These are phyloP conservation scores for Chaenodraco wilsoni DNA, from an alignment of 2,797 vertebrate genomes.

Conservation along the genomic window DNA sequence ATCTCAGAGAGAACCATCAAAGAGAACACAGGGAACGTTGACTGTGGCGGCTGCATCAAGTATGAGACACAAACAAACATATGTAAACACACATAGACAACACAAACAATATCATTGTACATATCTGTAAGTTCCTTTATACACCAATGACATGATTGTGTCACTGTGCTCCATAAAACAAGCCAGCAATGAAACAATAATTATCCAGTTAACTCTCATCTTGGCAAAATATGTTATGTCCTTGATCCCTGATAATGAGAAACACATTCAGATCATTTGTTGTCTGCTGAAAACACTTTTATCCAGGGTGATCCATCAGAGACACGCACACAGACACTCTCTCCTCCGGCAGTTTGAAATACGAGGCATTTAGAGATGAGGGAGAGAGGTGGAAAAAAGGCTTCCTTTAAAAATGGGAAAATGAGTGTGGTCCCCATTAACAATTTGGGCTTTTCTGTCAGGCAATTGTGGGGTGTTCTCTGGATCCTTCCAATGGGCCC, in stretches of 20 bases:
- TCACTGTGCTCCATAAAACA: constrained; percentile 19
- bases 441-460: constrained; percentile 84
- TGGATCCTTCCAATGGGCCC: constrained; percentile 79
- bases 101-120: background rate
- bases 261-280: constrained; percentile 62
- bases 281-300: constrained; percentile 59
- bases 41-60: constrained; percentile 96
- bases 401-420: constrained; percentile 82
- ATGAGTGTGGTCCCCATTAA: constrained; percentile 85
- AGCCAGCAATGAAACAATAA: constrained; percentile 29
- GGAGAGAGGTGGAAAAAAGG: constrained; percentile 72
- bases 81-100: constrained; percentile 9
- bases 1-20: constrained; percentile 98
- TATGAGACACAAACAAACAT: constrained; percentile 68
- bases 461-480: constrained; percentile 83
- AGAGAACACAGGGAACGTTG: constrained; percentile 94
- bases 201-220: constrained; percentile 28
- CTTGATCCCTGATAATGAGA: constrained; percentile 40
- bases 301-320: constrained; percentile 57
- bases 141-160: constrained; percentile 8
- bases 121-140: background rate
- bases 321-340: constrained; percentile 41
- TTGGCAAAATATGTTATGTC: constrained; percentile 34
- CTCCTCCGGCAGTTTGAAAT: constrained; percentile 67
- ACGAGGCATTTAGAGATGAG: constrained; percentile 66